Base-by-base conservation (phyloP, 2,888 invertebrate genomes). In the Cephus pulcher region DNA sequence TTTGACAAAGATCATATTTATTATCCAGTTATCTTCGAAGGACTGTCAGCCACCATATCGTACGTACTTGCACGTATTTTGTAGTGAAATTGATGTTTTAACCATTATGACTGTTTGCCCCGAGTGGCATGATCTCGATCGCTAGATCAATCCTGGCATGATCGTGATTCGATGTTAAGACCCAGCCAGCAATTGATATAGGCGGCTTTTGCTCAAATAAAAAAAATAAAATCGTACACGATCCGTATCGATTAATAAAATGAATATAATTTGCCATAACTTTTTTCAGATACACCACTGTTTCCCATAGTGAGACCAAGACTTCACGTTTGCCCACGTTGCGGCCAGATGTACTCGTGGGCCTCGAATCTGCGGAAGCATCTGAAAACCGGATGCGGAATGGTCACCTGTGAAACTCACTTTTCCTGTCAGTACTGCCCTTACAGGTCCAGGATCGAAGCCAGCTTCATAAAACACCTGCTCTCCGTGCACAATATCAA, bases 341-440 rank as follows among this genome's bases (percentile, higher is more conserved):
- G 92, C 84, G 92, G 92, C 4, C 91, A 91, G 79, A 91, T 90
- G 89, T 92, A 92, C 83, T 90, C 91, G 75, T 91, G 91, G 92
- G 91, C 91, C 33, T 91, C 92, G 80, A 91, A 92, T 75, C 85
- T 92, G 34, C 88, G 91, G 81, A 91, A 92, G 76, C 92, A 92
- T 80, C 88, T 91, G 74, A 90, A 91, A 84, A 90, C 90, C 86
- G 92, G 92, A 81, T 92, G 92, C 80, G 92, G 92, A 74, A 87
- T 90, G 89, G 88, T 89, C 76, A 90, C 91, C 82, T 90, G 89
- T 86, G 92, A 92, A 85, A 91, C 91, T 6, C 90, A 91, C 84
- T 92, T 92, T 88, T 90, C 91, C 82, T 92, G 92, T 86, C 90
- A 90, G 81, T 91, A 91, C 86, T 92, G 92, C 84, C 90, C 91